A percentile compares a stretch with the other conserved stretches of the same genome.
These are phyloP conservation scores for Agrilus cyanescens DNA, from an alignment of 2,888 invertebrate species.

Conservation along the genomic window DNA sequence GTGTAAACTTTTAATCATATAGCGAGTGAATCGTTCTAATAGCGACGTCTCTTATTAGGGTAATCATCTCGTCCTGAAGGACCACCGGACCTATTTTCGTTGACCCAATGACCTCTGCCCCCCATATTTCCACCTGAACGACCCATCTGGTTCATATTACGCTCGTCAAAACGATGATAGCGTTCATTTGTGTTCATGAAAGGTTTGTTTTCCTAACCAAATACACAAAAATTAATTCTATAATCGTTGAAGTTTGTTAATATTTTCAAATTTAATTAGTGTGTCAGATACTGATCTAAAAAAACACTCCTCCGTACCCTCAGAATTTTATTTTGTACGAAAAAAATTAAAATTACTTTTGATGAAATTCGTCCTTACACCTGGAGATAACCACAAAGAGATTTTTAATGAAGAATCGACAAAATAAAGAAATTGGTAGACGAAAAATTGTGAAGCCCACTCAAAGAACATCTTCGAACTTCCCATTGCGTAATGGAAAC, in stretches of 20 bases:
- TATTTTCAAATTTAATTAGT: too few species aligned
- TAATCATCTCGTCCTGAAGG: constrained; percentile 15
- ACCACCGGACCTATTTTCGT: constrained; percentile 18
- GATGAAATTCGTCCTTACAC: too few species aligned
- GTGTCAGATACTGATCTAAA: too few species aligned
- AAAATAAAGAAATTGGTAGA: too few species aligned
- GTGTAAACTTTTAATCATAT: too few species aligned
- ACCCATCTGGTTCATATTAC: constrained; percentile 12
- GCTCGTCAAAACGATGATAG: constrained; percentile 13
- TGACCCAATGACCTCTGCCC: constrained; percentile 20
- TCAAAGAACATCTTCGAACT: too few species aligned
- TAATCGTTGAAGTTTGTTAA: not conserved
- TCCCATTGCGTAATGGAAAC: too few species aligned
- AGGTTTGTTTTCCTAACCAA: constrained; percentile 15
- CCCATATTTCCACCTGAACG: constrained; percentile 15
- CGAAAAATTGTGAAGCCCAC: too few species aligned
- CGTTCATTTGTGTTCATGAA: constrained; percentile 17
- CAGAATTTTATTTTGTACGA: too few species aligned
- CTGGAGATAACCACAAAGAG: too few species aligned
- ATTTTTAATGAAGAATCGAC: too few species aligned
- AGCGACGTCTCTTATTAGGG: constrained; percentile 22
- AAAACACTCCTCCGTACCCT: too few species aligned
- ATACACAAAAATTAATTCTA: constrained; percentile 8
- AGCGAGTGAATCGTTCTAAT: constrained; percentile 16
- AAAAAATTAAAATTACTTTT: not conserved